Base-by-base conservation (phyloP, 2,888 invertebrate genomes). In the Archips crataeganus region DNA sequence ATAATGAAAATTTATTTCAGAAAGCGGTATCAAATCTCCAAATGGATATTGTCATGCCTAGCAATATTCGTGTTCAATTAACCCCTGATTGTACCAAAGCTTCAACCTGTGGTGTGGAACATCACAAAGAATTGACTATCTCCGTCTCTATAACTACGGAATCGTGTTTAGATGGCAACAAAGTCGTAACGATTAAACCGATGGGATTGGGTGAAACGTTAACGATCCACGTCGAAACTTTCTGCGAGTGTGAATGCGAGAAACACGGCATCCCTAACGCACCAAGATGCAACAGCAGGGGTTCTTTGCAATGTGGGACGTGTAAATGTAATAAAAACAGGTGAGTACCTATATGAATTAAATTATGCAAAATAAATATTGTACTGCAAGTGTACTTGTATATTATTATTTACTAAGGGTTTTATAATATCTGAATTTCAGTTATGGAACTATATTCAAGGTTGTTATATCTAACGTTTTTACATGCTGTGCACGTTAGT, bases 301-400 rank as follows among this genome's bases (percentile, higher is more conserved):
- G 96, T 11, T 93, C 87, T 13, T 91, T 92, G 73, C 92, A 95
- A 80, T 96, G 96, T 85, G 97, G 97, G 5, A 92, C 96, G 63
- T 97, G 97, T 83, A 90, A 91, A 64, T 97, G 97, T 79, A 78
- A 90, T 67, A 70, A 81, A 9, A 80, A 85, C 62, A 86, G 88
- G 93, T 93, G 83, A 51, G 10, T 65, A 23, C 23, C 23, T 23
- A 23, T 23, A 23, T 23, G 23, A 23, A 23, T 23, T 23, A 23
- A 23, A 23, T 23, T 23, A 23, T 23, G 23, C 23, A 1, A 23
- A 23, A 23, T 23, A 23, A 23, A 23, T 23, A 23, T 23, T 23
- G 23, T 23, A 23, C 23, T 23, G n/a, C n/a, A n/a, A n/a, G n/a
- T n/a, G n/a, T n/a, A n/a, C n/a, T n/a, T n/a, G 23, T 23, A 23